These are phyloP conservation scores for Dasypus novemcinctus DNA, from an alignment of 2,113 vertebrate genomes.

Conservation along the genomic window DNA sequence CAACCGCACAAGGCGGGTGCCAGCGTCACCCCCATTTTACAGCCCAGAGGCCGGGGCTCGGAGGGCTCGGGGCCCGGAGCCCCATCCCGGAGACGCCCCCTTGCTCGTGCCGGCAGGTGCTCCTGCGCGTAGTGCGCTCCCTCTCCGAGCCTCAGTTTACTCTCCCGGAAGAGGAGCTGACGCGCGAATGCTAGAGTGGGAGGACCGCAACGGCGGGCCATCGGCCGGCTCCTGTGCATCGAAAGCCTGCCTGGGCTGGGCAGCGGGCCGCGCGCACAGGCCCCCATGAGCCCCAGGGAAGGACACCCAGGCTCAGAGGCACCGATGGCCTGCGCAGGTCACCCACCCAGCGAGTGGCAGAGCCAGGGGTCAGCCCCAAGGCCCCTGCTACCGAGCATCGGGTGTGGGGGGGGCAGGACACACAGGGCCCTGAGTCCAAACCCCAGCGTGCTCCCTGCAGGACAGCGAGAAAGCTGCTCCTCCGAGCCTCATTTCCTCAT, in stretches of 20 bases:
- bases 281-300: not conserved
- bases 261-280: not conserved
- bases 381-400: not conserved
- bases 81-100: too few species aligned
- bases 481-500: not conserved
- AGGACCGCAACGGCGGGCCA: accelerated
- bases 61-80: not conserved
- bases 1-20: too few species aligned
- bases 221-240: accelerated
- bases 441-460: not conserved
- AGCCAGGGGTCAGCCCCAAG: not conserved
- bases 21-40: not conserved
- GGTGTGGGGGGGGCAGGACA: not conserved
- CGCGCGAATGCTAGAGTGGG: not conserved
- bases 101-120: not conserved
- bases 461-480: too few species aligned
- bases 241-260: not conserved
- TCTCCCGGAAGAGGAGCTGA: not conserved
- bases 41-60: not conserved
- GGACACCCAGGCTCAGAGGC: not conserved
- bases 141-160: not conserved
- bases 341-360: not conserved
- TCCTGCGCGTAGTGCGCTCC: too few species aligned
- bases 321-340: not conserved
- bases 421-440: not conserved